phyloP scores from a whole-genome alignment of 1,140 invertebrate species.

The Laupala kohalensis region DNA sequence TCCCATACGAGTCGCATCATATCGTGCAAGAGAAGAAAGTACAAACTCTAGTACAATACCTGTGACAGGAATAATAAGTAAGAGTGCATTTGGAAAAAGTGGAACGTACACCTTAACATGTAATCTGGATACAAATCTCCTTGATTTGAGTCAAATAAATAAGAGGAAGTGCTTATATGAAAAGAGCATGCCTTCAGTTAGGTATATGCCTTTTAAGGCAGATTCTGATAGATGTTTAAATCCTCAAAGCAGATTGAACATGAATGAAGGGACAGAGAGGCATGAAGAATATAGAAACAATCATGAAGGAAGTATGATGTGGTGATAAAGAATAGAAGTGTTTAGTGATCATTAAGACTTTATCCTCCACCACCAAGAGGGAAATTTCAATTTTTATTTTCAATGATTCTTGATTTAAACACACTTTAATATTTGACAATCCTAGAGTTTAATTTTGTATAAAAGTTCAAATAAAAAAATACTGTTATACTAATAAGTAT shows the following conservation, averaged over 20 bases:
- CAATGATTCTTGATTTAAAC: too few species aligned
- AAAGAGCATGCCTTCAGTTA: conserved; percentile 4
- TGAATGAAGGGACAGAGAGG: neutral
- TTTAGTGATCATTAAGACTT: neutral
- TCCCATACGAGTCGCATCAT: neutral
- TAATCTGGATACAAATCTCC: neutral
- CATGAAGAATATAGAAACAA: neutral
- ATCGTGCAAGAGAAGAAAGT: neutral
- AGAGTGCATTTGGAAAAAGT: conserved; percentile 9
- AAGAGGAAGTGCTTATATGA: conserved; percentile 11
- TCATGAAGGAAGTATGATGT: conserved; percentile 8
- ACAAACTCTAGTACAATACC: neutral
- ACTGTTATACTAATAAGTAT: too few species aligned
- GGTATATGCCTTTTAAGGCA: neutral
- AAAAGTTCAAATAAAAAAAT: too few species aligned
- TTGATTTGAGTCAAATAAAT: neutral
- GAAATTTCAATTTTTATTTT: too few species aligned
- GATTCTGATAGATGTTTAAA: neutral
- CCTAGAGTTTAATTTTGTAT: too few species aligned
- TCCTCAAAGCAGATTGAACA: neutral
- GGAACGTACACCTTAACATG: conserved; percentile 6
- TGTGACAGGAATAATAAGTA: conserved; percentile 1
- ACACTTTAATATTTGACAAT: too few species aligned
- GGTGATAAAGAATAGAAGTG: conserved; percentile 11
- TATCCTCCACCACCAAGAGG: too few species aligned